Evolutionary conservation across 2,113 vertebrate genomes (phyloP).

Genomic region (Cyphomyrus plagiostoma): DNA sequence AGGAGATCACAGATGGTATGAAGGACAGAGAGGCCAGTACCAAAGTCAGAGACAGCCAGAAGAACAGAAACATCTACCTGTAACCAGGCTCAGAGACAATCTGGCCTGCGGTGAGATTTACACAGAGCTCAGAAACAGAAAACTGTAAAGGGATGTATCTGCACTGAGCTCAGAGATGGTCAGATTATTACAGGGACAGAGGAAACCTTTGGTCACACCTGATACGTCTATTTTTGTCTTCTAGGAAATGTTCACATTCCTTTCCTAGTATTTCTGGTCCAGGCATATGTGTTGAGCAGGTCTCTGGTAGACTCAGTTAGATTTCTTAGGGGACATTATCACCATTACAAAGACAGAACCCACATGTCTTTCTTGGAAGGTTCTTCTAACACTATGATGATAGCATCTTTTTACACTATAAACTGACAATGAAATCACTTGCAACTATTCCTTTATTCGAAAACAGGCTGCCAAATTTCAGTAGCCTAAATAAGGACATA

Average conservation of each 20-base stretch:
- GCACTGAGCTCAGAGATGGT: background rate
- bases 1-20: background rate
- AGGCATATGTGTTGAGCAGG: background rate
- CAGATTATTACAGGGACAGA: background rate
- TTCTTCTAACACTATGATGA: background rate
- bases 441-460: background rate
- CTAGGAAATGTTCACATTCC: background rate
- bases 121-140: background rate
- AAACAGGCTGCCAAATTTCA: constrained; percentile 30
- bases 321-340: background rate
- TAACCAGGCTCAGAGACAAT: background rate
- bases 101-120: background rate
- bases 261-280: background rate
- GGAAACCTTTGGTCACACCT: background rate
- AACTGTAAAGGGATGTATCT: background rate
- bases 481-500: constrained; percentile 22
- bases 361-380: background rate
- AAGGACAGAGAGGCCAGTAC: background rate
- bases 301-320: background rate
- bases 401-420: background rate
- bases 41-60: background rate
- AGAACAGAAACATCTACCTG: background rate
- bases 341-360: background rate
- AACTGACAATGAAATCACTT: background rate
- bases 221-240: background rate